phyloP scores from a whole-genome alignment of 2,113 vertebrate species.

The Nothocercus nigrocapillus region DNA sequence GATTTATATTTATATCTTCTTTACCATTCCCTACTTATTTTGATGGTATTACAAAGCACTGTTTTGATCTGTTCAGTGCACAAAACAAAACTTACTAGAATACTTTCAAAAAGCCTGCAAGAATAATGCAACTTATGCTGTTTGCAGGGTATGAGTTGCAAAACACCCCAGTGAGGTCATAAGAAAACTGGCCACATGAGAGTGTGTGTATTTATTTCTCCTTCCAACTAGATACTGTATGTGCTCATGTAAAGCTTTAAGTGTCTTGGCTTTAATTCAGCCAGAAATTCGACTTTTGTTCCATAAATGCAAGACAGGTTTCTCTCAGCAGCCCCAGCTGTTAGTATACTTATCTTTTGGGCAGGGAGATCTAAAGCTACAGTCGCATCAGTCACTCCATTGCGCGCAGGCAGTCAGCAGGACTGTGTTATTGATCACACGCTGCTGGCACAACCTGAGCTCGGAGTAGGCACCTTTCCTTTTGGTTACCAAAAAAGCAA shows the following conservation, averaged over 20 bases:
- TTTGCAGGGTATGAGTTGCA: background rate
- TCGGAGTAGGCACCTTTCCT: background rate
- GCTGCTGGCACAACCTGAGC: background rate
- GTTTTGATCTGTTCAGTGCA: background rate
- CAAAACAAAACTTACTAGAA: background rate
- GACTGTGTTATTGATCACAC: rapidly evolving
- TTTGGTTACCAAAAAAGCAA: background rate
- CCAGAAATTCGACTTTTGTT: background rate
- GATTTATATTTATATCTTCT: background rate
- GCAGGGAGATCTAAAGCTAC: background rate
- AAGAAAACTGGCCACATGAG: background rate
- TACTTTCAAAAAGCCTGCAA: background rate
- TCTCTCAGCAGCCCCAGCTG: background rate
- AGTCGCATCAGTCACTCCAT: background rate
- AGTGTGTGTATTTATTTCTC: background rate
- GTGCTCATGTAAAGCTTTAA: background rate
- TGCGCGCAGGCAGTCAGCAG: background rate
- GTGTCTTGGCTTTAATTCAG: background rate
- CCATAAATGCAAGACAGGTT: background rate
- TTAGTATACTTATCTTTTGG: background rate
- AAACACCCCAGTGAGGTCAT: rapidly evolving
- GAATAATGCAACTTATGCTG: background rate
- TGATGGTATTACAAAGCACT: background rate
- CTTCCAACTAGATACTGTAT: background rate
- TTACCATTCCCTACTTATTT: background rate